Percentiles rank a stretch among this genome's conserved stretches.
These are phyloP conservation scores for Protosalanx chinensis DNA, from an alignment of 2,797 vertebrate species.

Conservation along the genomic window DNA sequence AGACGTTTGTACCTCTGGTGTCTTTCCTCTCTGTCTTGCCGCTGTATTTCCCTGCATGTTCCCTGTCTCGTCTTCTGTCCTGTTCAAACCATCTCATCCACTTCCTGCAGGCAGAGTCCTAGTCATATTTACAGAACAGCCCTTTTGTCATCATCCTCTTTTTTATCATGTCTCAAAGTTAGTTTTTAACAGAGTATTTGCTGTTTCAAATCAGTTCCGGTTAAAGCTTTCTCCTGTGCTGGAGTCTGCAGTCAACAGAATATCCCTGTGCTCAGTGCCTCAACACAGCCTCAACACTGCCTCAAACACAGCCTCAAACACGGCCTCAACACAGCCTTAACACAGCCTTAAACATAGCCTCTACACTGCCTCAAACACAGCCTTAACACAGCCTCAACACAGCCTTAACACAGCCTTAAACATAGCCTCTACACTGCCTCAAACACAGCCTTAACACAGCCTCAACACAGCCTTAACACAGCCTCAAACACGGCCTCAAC, in stretches of 20 bases:
- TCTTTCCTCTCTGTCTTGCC: background rate
- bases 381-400: too few species aligned
- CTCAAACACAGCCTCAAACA: too few species aligned
- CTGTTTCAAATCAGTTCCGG: conserved; percentile 14
- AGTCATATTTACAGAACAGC: too few species aligned
- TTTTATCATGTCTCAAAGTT: conserved; percentile 26
- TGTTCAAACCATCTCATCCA: conserved; percentile 23
- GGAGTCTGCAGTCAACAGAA: conserved; percentile 38
- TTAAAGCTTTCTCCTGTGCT: conserved; percentile 23
- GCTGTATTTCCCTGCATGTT: conserved; percentile 41
- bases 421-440: too few species aligned
- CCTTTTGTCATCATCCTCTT: conserved; percentile 26
- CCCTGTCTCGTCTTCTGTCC: conserved; percentile 19
- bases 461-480: too few species aligned
- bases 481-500: too few species aligned
- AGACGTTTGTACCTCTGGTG: background rate
- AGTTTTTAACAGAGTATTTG: conserved; percentile 15
- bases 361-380: too few species aligned
- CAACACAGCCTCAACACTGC: too few species aligned
- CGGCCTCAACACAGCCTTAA: too few species aligned
- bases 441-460: too few species aligned
- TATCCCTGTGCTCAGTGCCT: conserved; percentile 27
- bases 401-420: too few species aligned
- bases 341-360: too few species aligned
- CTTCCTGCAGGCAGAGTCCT: background rate